Evolutionary conservation across 2,113 vertebrate species (phyloP).

Genomic region (Lethenteron camtschaticum): DNA sequence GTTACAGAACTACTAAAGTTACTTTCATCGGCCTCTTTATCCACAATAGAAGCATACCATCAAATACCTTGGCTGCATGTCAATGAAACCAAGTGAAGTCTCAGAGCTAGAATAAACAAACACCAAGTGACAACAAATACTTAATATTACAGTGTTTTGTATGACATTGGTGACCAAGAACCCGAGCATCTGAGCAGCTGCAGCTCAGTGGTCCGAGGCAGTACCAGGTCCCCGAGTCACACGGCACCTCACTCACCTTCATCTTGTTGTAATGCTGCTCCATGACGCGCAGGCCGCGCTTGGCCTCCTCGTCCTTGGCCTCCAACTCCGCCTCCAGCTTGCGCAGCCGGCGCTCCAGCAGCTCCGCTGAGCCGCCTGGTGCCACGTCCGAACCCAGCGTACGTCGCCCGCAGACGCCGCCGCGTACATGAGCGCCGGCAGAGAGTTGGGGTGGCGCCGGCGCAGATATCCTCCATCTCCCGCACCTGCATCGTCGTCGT

Average conservation of each 20-base stretch:
- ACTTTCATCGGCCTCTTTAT: too few species aligned
- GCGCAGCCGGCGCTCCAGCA: slow-evolving; percentile 52
- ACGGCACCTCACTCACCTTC: slow-evolving; percentile 28
- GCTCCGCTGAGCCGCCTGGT: slow-evolving; percentile 22
- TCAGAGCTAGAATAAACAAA: too few species aligned
- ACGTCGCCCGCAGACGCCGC: slow-evolving; percentile 30
- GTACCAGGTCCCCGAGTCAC: too few species aligned
- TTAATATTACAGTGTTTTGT: too few species aligned
- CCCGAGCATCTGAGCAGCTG: too few species aligned
- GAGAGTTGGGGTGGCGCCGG: slow-evolving; percentile 53
- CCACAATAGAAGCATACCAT: too few species aligned
- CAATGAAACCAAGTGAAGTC: too few species aligned
- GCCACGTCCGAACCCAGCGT: slow-evolving; percentile 12
- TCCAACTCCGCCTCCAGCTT: slow-evolving; percentile 66
- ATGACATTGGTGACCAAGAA: too few species aligned
- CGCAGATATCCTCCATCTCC: slow-evolving; percentile 68
- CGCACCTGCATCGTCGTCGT: slow-evolving; percentile 33
- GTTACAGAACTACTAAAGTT: too few species aligned
- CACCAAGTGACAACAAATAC: too few species aligned
- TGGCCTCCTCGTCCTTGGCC: slow-evolving; percentile 57
- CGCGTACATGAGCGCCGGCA: slow-evolving; percentile 62
- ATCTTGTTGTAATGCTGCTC: slow-evolving; percentile 67
- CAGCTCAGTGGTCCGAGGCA: too few species aligned
- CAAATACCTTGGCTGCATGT: too few species aligned
- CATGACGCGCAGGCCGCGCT: slow-evolving; percentile 50